phyloP scores from a whole-genome alignment of 2,888 invertebrate genomes.

The Spilarctia lutea region DNA sequence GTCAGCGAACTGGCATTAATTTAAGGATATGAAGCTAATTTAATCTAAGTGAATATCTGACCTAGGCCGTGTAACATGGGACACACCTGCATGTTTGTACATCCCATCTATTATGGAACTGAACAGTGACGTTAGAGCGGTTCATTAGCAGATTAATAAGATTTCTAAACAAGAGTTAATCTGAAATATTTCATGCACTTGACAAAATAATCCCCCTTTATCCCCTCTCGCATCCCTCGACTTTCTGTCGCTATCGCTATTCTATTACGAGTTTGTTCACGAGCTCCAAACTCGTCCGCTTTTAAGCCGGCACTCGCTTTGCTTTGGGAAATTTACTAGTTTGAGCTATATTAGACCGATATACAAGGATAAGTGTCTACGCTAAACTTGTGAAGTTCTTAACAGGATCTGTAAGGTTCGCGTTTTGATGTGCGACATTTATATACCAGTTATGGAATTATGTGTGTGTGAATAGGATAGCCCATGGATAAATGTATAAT shows the following conservation, averaged over 20 bases:
- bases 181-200: constrained; percentile 43
- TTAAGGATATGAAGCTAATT: neutral
- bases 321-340: constrained; percentile 56
- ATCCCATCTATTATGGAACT: neutral
- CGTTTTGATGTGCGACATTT: constrained; percentile 47
- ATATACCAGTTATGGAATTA: constrained; percentile 22
- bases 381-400: constrained; percentile 58
- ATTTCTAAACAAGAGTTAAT: constrained; percentile 49
- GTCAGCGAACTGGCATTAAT: neutral
- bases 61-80: neutral
- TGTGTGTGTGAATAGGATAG: neutral
- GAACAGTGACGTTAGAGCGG: neutral
- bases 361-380: constrained; percentile 51
- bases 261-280: constrained; percentile 49
- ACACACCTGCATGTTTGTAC: neutral
- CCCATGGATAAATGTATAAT: neutral
- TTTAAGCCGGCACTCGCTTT: constrained; percentile 54
- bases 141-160: constrained; percentile 39
- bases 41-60: neutral
- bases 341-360: constrained; percentile 52
- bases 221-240: constrained; percentile 1
- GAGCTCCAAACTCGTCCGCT: constrained; percentile 52
- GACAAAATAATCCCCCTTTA: constrained; percentile 13
- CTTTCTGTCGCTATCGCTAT: constrained; percentile 36
- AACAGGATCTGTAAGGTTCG: constrained; percentile 56